Conservation (phyloP, 2,888 invertebrate species). For the Tetragonisca angustula region DNA sequence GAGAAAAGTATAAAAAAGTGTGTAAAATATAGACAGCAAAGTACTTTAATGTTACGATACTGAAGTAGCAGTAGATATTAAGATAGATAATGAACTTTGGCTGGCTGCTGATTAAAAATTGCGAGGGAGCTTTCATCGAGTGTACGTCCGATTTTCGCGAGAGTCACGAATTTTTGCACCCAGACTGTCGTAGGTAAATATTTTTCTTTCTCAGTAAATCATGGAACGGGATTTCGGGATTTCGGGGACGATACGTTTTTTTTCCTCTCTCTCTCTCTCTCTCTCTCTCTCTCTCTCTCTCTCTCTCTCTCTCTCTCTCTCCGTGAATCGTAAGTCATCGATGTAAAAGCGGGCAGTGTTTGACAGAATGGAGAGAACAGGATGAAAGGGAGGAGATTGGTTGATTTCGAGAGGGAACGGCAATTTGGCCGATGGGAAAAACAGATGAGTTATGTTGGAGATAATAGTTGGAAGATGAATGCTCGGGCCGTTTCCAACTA, state of each 20-base stretch:
- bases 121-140: background rate
- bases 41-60: no score
- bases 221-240: slow-evolving; percentile 20
- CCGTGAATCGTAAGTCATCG: slow-evolving; percentile 56
- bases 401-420: slow-evolving; percentile 50
- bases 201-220: slow-evolving; percentile 45
- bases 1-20: background rate
- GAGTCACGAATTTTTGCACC: background rate
- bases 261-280: no score
- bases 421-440: slow-evolving; percentile 70
- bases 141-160: background rate
- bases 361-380: slow-evolving; percentile 52
- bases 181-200: background rate
- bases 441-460: slow-evolving; percentile 68
- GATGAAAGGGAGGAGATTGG: slow-evolving; percentile 11
- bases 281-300: no score
- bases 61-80: no score
- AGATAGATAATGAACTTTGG: no score
- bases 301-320: no score
- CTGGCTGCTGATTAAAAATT: no score
- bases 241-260: slow-evolving; percentile 41
- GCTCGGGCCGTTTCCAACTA: slow-evolving; percentile 54
- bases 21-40: background rate
- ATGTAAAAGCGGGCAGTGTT: slow-evolving; percentile 50
- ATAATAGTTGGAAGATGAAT: slow-evolving; percentile 68